Evolutionary conservation across 2,113 vertebrate genomes (phyloP).

Genomic region (Lepidothrix coronata): DNA sequence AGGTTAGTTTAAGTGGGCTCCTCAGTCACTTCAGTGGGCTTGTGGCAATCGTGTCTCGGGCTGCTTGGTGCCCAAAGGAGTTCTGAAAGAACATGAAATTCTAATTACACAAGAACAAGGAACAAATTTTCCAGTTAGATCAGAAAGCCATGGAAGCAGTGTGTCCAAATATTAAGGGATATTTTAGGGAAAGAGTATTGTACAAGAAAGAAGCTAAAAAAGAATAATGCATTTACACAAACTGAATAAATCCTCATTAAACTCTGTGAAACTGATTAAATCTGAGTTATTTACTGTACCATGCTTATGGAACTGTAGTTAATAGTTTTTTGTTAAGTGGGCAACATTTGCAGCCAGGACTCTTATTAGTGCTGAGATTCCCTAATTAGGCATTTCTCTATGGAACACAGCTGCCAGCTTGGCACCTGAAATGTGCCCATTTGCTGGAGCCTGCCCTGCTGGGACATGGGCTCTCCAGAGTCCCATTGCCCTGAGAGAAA

Average conservation of each 20-base stretch:
- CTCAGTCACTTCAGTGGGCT: not conserved
- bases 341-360: not conserved
- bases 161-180: not conserved
- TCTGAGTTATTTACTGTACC: not conserved
- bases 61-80: not conserved
- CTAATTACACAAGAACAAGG: not conserved
- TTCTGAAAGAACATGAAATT: not conserved
- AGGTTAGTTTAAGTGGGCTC: not conserved
- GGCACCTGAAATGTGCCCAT: not conserved
- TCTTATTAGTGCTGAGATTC: not conserved
- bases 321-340: not conserved
- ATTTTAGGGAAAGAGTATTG: not conserved
- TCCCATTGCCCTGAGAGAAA: not conserved
- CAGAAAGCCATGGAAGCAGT: not conserved
- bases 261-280: not conserved
- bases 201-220: not conserved
- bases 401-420: not conserved
- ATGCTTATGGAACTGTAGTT: not conserved
- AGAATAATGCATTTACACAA: not conserved
- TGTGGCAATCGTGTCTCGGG: not conserved
- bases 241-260: conserved; percentile 14
- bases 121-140: not conserved
- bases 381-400: not conserved
- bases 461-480: not conserved
- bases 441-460: not conserved